Conservation (phyloP, 2,113 vertebrate species). For the Catharus minimus region DNA sequence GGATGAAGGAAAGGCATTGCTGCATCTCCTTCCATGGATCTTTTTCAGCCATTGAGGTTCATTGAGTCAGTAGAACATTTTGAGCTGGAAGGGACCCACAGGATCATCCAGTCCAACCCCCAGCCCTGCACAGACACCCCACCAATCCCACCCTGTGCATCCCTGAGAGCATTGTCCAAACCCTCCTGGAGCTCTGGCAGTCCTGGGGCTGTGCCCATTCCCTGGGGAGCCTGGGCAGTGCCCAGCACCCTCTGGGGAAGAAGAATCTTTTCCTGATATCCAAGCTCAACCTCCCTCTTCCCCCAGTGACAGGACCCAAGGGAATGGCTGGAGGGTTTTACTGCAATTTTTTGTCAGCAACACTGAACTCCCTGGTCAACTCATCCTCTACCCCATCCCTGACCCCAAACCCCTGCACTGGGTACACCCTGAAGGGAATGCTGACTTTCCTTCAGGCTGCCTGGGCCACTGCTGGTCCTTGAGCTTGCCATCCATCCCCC, state of each 20-base stretch:
- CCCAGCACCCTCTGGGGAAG: background rate
- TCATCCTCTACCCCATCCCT: background rate
- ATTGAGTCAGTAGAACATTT: rapidly evolving
- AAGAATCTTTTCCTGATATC: background rate
- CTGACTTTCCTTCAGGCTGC: background rate
- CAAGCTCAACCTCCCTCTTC: background rate
- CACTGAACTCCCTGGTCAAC: background rate
- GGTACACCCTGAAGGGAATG: background rate
- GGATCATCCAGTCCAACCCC: background rate
- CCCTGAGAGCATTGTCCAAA: rapidly evolving
- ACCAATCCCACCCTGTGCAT: background rate
- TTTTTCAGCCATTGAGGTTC: background rate
- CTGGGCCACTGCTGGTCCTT: background rate
- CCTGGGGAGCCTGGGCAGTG: background rate
- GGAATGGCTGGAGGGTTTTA: background rate
- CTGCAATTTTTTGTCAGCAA: background rate
- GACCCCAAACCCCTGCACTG: background rate
- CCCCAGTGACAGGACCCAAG: background rate
- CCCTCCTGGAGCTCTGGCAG: background rate
- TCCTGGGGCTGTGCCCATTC: background rate
- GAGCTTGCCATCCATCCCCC: background rate
- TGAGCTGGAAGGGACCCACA: background rate
- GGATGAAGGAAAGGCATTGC: background rate
- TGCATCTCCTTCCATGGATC: background rate
- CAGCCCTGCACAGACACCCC: background rate